These are phyloP conservation scores for Coreoperca whiteheadi DNA, from an alignment of 2,113 vertebrate species.

Conservation along the genomic window DNA sequence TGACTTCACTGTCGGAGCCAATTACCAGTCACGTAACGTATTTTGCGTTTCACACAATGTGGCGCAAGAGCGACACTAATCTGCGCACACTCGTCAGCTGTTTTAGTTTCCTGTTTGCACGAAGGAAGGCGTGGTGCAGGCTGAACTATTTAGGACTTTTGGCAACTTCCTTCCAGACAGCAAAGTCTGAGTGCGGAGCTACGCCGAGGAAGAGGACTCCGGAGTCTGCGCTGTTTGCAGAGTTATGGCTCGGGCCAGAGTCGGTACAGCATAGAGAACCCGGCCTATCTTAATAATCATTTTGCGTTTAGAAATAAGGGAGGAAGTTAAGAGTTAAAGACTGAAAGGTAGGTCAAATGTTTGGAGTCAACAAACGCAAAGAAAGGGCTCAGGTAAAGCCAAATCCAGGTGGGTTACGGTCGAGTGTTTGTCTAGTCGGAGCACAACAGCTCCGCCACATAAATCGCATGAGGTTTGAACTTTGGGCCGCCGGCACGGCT, in stretches of 20 bases:
- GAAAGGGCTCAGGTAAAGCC: neutral
- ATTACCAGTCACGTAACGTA: neutral
- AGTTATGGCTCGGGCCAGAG: neutral
- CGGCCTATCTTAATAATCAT: neutral
- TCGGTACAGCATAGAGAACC: neutral
- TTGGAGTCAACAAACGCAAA: neutral
- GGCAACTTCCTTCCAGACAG: slow-evolving; percentile 34
- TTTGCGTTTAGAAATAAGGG: neutral
- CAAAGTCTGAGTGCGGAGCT: neutral
- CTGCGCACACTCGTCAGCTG: neutral
- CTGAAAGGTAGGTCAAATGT: neutral
- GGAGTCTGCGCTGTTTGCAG: neutral
- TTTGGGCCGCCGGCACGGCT: slow-evolving; percentile 18
- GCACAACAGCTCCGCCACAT: neutral
- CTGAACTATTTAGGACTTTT: slow-evolving; percentile 1
- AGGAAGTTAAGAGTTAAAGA: neutral
- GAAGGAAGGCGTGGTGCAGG: neutral
- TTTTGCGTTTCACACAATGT: neutral
- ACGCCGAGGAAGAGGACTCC: too few species aligned
- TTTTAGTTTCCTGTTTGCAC: neutral
- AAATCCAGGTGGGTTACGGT: neutral
- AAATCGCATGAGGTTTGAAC: slow-evolving; percentile 17
- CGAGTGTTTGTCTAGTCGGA: neutral
- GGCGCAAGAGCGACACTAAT: neutral
- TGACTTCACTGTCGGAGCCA: neutral